phyloP scores from a whole-genome alignment of 2,113 vertebrate species.

The Fulmarus glacialis region DNA sequence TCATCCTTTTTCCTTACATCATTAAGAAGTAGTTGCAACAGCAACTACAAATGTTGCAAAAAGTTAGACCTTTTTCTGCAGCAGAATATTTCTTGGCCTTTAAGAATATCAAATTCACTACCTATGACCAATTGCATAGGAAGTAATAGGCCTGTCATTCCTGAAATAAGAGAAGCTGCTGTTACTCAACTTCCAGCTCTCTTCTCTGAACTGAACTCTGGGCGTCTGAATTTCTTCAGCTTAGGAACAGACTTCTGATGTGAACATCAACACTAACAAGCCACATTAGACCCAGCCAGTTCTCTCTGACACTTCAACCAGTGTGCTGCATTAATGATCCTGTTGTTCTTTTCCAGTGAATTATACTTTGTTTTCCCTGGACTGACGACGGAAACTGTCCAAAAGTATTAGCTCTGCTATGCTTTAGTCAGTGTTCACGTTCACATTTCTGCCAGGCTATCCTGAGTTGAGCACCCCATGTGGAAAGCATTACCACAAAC shows the following conservation, averaged over 20 bases:
- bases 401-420: neutral
- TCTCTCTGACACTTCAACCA: neutral
- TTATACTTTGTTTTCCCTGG: neutral
- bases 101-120: neutral
- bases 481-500: neutral
- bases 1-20: neutral
- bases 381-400: neutral
- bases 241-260: neutral
- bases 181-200: neutral
- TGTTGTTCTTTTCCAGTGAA: neutral
- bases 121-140: neutral
- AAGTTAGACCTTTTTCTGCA: neutral
- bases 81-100: neutral
- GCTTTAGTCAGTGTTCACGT: neutral
- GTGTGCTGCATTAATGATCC: neutral
- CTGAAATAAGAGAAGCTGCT: neutral
- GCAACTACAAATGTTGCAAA: neutral
- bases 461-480: neutral
- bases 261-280: neutral
- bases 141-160: neutral
- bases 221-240: neutral
- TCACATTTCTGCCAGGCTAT: neutral
- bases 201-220: neutral
- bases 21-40: neutral
- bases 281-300: neutral